Evolutionary conservation across 53 echinoderm and acorn worm genomes (phyloP).

Genomic region (Temnopleurus reevesii): DNA sequence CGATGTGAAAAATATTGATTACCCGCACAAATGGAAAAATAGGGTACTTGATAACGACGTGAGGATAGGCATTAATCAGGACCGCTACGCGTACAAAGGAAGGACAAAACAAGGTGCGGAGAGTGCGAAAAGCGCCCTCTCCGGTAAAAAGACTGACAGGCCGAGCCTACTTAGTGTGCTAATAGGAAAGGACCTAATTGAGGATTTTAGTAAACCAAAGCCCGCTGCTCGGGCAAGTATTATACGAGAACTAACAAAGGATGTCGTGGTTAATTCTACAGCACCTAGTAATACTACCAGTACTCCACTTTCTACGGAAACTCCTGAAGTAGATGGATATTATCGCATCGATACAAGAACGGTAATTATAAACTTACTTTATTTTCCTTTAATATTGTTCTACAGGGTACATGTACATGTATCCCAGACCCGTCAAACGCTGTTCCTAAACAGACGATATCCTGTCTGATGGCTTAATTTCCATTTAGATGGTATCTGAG

Average conservation of each 20-base stretch:
- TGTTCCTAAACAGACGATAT: too few species aligned
- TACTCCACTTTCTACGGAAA: slow-evolving; percentile 23
- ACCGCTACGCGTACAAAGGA: background rate
- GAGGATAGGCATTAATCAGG: background rate
- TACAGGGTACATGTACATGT: too few species aligned
- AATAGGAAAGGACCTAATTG: slow-evolving; percentile 22
- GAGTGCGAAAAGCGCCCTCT: background rate
- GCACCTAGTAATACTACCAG: slow-evolving; percentile 31
- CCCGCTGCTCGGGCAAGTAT: slow-evolving; percentile 24
- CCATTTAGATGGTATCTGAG: too few species aligned
- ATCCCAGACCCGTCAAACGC: too few species aligned
- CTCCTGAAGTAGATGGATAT: slow-evolving; percentile 79
- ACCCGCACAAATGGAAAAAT: background rate
- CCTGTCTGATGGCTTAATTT: too few species aligned
- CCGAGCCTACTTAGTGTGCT: slow-evolving; percentile 65
- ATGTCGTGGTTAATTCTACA: slow-evolving; percentile 7
- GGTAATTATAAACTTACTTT: too few species aligned
- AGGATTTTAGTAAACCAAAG: slow-evolving; percentile 33
- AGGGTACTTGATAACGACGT: background rate
- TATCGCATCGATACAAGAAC: slow-evolving; percentile 91
- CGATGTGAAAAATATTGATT: background rate
- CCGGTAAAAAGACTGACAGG: slow-evolving; percentile 35
- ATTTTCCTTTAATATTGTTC: too few species aligned
- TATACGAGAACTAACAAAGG: slow-evolving; percentile 35
- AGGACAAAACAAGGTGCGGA: slow-evolving; percentile 33